Conservation (phyloP, 1,140 invertebrate genomes). For the Heliconius congener region DNA sequence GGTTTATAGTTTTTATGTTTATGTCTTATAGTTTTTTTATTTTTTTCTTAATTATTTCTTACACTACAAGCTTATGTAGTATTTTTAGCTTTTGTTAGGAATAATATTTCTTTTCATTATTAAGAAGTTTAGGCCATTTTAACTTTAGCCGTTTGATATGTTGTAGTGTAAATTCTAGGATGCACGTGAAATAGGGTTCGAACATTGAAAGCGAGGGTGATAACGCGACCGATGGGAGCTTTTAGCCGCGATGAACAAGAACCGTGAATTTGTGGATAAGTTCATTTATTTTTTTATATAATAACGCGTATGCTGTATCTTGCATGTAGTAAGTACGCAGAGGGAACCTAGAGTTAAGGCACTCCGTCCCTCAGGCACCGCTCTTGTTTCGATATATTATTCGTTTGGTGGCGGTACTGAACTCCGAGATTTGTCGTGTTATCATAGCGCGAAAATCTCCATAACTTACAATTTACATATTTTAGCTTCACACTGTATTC, state of each 20-base stretch:
- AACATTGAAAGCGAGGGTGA: constrained; percentile 39
- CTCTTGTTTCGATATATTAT: too few relatives aligned
- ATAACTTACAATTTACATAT: background rate
- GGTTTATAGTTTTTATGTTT: too few relatives aligned
- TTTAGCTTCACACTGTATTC: background rate
- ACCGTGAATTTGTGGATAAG: background rate
- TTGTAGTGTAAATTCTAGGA: constrained; percentile 26
- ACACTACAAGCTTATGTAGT: too few relatives aligned
- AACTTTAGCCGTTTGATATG: background rate
- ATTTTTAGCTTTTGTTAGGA: too few relatives aligned
- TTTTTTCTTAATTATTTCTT: too few relatives aligned
- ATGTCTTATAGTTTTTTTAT: too few relatives aligned
- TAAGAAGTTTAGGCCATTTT: background rate
- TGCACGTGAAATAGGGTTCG: constrained; percentile 40
- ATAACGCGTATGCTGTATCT: background rate
- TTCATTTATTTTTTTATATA: background rate
- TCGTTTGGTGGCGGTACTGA: too few relatives aligned
- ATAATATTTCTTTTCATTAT: too few relatives aligned
- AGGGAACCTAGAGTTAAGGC: too few relatives aligned
- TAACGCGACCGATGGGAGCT: constrained; percentile 37
- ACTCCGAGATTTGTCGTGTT: too few relatives aligned
- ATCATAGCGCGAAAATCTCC: background rate
- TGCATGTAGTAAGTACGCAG: too few relatives aligned
- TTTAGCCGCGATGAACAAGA: constrained; percentile 19
- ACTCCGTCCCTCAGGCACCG: too few relatives aligned